Base-by-base conservation (phyloP, 2,797 vertebrate species). In the Oryzias sinensis region DNA sequence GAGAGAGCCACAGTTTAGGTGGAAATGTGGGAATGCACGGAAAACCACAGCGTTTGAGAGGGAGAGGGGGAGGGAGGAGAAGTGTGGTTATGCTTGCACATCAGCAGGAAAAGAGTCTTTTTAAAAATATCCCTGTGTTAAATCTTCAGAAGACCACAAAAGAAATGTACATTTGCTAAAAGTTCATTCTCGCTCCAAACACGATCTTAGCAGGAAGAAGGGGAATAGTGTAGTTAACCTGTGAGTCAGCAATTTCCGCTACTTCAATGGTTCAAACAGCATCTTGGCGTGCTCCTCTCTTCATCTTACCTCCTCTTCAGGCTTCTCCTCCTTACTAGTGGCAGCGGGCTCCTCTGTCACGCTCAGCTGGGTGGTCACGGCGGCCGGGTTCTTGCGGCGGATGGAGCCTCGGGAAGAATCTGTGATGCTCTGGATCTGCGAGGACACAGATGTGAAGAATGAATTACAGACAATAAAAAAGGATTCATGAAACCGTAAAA, bases 361-460 rank as follows among this genome's bases (percentile, higher is more conserved):
- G 0, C 91, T 96, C 57, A 98, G 92, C 77, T 95, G 95, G 62
- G 96, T 93, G 56, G 93, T 93, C 0, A 95, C 93, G 25, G 94
- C 94, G 22, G 93, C 89, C 0, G 95, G 97, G 79, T 97, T 96
- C 90, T 99, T 99, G 17, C 97, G 95, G 47, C 97, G 93, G 70
- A 99, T 99, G 2, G 97, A 99, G 40, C 97, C 97, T 0, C 97
- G 96, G 47, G 97, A 99, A 20, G 95, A 96, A 3, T 99, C 97
- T 0, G 96, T 95, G 86, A 98, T 99, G 77, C 97, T 97, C 90
- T 99, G 97, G 84, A 99, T 99, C 97, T 99, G 86, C 33, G 41
- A 43, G 7, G 18, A 37, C 16, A 48, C 49, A 59, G 15, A 56
- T 16, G 49, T 40, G 42, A 29, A 51, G 41, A 41, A 25, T 9